These are phyloP conservation scores for Plodia interpunctella DNA, from an alignment of 1,140 invertebrate genomes.

Conservation along the genomic window DNA sequence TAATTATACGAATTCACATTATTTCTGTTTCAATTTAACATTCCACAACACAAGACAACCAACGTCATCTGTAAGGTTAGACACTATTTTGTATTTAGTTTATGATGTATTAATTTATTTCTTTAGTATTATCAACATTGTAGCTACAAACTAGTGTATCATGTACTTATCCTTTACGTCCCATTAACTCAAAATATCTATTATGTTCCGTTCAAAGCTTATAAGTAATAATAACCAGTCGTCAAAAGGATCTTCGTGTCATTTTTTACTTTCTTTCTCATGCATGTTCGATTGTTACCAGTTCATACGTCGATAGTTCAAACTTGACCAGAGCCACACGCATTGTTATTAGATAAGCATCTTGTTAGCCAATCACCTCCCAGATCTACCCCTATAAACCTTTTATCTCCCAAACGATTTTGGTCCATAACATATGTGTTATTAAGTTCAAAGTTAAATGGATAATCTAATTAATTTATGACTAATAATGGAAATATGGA, in stretches of 20 bases:
- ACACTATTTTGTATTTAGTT: too few species aligned
- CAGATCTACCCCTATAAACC: conserved; percentile 39
- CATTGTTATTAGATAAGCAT: conserved; percentile 61
- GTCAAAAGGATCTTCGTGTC: not conserved
- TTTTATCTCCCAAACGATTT: conserved; percentile 15
- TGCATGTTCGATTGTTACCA: not conserved
- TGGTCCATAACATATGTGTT: conserved; percentile 3
- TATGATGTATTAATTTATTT: too few species aligned
- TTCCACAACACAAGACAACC: too few species aligned
- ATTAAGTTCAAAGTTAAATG: conserved; percentile 18
- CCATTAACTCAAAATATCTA: not conserved
- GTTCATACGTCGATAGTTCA: conserved; percentile 43
- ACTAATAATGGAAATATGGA: conserved; percentile 42
- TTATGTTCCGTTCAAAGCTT: not conserved
- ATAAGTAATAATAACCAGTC: not conserved
- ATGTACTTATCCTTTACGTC: not conserved
- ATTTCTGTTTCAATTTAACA: too few species aligned
- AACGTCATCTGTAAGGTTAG: too few species aligned
- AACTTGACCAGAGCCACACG: conserved; percentile 52
- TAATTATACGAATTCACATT: not conserved
- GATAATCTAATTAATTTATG: conserved; percentile 30
- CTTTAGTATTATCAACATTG: too few species aligned
- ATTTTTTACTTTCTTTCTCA: conserved; percentile 7
- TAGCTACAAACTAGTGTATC: too few species aligned
- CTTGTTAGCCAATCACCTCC: conserved; percentile 53